These are phyloP conservation scores for Schizaphis graminum DNA, from an alignment of 2,888 invertebrate genomes.

Conservation along the genomic window DNA sequence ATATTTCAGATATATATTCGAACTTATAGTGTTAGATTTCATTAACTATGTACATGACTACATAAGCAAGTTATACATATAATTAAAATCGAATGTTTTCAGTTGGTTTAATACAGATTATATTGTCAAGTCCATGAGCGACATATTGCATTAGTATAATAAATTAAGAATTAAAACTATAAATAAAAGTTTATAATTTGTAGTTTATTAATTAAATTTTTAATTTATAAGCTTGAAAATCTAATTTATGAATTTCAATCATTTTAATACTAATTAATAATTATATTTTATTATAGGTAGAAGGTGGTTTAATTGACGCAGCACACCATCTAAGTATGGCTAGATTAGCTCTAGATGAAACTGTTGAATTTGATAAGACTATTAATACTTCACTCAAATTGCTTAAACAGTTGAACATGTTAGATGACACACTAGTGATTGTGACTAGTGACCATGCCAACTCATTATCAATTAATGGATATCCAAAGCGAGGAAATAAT, in stretches of 20 bases:
- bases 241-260: neutral
- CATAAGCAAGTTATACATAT: neutral
- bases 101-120: no score
- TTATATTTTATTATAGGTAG: slow-evolving; percentile 74
- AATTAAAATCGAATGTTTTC: neutral
- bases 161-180: neutral
- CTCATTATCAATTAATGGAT: slow-evolving; percentile 83
- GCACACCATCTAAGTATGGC: slow-evolving; percentile 86
- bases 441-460: slow-evolving; percentile 86
- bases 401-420: slow-evolving; percentile 77
- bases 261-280: no score
- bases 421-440: slow-evolving; percentile 78
- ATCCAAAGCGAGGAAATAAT: slow-evolving; percentile 83
- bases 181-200: neutral
- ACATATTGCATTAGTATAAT: neutral
- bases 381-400: slow-evolving; percentile 81
- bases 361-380: slow-evolving; percentile 82
- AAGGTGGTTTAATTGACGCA: slow-evolving; percentile 84
- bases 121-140: no score
- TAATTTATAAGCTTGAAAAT: neutral
- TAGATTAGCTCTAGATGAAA: slow-evolving; percentile 82
- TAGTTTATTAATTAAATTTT: neutral
- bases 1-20: neutral
- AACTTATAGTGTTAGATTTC: no score
- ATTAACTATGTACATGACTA: no score